phyloP scores from a whole-genome alignment of 2,113 vertebrate genomes.

The Oenanthe oenanthe region DNA sequence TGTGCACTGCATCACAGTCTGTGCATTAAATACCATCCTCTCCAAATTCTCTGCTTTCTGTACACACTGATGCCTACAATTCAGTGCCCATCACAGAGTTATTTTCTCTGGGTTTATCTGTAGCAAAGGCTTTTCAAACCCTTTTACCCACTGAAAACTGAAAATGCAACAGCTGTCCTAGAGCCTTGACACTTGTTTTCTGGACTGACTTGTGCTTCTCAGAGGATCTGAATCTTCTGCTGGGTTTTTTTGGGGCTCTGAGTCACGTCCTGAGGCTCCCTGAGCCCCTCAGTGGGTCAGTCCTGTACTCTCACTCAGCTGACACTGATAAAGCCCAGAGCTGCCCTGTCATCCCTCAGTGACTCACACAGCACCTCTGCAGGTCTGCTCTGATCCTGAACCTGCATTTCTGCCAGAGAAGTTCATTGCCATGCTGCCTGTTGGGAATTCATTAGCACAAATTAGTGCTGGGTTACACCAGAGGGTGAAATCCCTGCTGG shows the following conservation, averaged over 20 bases:
- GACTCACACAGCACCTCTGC: not conserved
- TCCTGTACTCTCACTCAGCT: not conserved
- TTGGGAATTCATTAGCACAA: slow-evolving; percentile 16
- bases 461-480: not conserved
- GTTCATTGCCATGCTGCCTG: not conserved
- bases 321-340: not conserved
- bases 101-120: not conserved
- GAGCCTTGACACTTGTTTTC: not conserved
- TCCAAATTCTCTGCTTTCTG: not conserved
- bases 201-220: not conserved
- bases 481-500: not conserved
- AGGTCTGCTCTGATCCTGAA: not conserved
- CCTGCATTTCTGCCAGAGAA: not conserved
- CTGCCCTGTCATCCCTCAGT: not conserved
- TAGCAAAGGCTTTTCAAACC: not conserved
- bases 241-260: not conserved
- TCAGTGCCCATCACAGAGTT: not conserved
- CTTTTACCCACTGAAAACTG: not conserved
- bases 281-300: not conserved
- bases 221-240: not conserved
- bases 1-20: not conserved
- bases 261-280: not conserved
- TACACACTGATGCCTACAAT: not conserved
- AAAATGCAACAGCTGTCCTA: not conserved
- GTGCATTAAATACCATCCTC: not conserved